Evolutionary conservation across 92 coral and sea anemone species (phyloP).

Genomic region (Parazoanthus atlanticus): DNA sequence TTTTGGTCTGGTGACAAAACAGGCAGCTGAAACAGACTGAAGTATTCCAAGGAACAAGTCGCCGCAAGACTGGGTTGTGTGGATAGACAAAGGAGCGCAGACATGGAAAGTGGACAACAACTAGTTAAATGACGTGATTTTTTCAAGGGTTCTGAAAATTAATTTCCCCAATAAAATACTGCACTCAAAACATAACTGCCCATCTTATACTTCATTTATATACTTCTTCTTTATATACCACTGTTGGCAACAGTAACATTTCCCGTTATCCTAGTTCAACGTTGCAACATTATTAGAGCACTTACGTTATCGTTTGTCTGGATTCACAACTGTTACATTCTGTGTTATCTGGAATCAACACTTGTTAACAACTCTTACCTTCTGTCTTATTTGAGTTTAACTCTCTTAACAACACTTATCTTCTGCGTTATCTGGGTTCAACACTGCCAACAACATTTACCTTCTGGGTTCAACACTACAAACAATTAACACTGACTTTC

Average conservation of each 20-base stretch:
- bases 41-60: background rate
- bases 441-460: background rate
- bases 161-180: too few species aligned
- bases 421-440: constrained; percentile 39
- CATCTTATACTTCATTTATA: background rate
- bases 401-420: background rate
- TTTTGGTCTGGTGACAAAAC: background rate
- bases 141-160: too few species aligned
- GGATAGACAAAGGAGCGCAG: too few species aligned
- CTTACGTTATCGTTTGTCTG: too few species aligned
- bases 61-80: too few species aligned
- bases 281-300: too few species aligned
- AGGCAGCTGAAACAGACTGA: background rate
- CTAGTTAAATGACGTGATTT: too few species aligned
- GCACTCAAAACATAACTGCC: too few species aligned
- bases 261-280: background rate
- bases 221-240: too few species aligned
- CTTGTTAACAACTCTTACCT: background rate
- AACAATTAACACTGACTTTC: background rate
- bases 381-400: constrained; percentile 34
- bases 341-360: constrained; percentile 41
- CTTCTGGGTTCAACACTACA: background rate
- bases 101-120: too few species aligned
- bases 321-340: too few species aligned
- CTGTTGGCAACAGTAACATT: background rate